Conservation (phyloP, 2,888 invertebrate genomes). For the Andricus curvator region DNA sequence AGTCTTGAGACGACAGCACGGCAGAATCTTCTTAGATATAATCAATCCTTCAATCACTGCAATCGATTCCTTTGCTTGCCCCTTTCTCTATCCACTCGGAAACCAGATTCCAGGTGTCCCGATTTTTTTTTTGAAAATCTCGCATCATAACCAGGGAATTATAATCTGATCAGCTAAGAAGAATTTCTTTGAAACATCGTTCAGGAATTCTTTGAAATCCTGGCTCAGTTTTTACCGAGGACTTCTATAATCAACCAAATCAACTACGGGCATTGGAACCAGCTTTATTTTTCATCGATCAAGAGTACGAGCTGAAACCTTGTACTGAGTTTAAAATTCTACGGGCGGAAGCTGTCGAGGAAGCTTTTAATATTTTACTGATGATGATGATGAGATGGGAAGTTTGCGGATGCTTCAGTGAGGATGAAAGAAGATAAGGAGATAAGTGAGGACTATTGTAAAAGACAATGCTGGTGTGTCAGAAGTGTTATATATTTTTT, state of each 20-base stretch:
- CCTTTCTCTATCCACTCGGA: not conserved
- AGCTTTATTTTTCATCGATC: not conserved
- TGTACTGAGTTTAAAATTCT: not conserved
- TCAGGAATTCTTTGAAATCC: not conserved
- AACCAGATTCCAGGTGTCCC: not conserved
- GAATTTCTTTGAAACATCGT: not conserved
- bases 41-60: not conserved
- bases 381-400: conserved; percentile 1
- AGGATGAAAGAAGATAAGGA: conserved; percentile 8
- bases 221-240: conserved; percentile 3
- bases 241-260: not conserved
- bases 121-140: not conserved
- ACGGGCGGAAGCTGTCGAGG: not conserved
- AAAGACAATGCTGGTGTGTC: conserved; percentile 23
- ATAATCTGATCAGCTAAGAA: not conserved
- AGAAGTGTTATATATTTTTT: conserved; percentile 26
- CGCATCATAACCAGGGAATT: not conserved
- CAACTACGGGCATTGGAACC: not conserved
- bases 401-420: not conserved
- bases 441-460: conserved; percentile 22
- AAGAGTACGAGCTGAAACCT: conserved; percentile 16
- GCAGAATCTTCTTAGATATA: conserved; percentile 12
- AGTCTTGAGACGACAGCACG: not conserved
- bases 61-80: not conserved
- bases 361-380: conserved; percentile 19